Evolutionary conservation across 2,113 vertebrate genomes (phyloP).

Genomic region (Lagopus muta): DNA sequence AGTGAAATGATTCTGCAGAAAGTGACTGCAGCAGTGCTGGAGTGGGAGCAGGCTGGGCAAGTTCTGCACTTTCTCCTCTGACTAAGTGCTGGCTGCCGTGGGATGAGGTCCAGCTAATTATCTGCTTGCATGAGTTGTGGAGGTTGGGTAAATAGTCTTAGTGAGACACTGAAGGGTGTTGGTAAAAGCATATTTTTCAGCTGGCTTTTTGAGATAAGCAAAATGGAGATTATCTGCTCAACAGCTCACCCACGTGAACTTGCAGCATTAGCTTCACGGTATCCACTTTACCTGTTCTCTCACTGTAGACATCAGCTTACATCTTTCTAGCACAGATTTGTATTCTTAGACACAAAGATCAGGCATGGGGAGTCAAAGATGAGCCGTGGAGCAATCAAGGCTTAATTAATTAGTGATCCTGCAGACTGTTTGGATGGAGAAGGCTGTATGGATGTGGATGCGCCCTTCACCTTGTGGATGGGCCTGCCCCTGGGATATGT

Average conservation of each 20-base stretch:
- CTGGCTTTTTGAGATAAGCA: neutral
- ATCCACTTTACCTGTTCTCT: neutral
- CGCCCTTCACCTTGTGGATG: neutral
- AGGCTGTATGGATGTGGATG: neutral
- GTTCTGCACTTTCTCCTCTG: conserved; percentile 11
- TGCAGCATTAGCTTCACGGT: neutral
- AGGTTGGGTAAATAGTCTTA: neutral
- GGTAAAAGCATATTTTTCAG: neutral
- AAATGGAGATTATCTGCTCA: neutral
- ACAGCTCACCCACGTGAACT: neutral
- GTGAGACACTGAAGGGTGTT: neutral
- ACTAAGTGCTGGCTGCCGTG: neutral
- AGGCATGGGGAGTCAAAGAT: neutral
- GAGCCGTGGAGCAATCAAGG: neutral
- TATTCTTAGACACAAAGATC: neutral
- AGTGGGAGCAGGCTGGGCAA: neutral
- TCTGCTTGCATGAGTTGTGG: neutral
- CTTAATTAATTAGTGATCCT: neutral
- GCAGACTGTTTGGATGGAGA: neutral
- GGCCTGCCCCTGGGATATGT: neutral
- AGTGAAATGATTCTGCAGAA: neutral
- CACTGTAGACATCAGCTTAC: neutral
- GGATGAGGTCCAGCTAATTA: conserved; percentile 15
- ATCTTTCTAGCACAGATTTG: neutral
- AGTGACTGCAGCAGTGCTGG: neutral